Evolutionary conservation across 2,797 vertebrate genomes (phyloP).

Genomic region (Pampus argenteus): DNA sequence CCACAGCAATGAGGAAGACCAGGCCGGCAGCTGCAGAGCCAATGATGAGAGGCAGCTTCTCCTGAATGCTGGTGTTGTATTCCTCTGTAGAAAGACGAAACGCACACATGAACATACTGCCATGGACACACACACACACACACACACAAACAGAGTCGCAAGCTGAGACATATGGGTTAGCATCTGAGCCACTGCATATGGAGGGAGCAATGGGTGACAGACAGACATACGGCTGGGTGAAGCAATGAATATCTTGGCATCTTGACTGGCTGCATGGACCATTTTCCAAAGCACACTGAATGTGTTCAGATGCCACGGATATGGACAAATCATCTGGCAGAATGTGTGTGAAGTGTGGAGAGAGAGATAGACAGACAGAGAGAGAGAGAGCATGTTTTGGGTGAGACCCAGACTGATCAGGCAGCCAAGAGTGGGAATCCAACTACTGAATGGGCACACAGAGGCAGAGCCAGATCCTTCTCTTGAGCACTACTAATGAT

Average conservation of each 20-base stretch:
- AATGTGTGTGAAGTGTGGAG: slow-evolving; percentile 70
- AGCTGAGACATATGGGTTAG: slow-evolving; percentile 74
- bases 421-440: slow-evolving; percentile 71
- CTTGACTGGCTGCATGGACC: slow-evolving; percentile 51
- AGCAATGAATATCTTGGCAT: slow-evolving; percentile 71
- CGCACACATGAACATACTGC: slow-evolving; percentile 42
- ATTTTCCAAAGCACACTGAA: slow-evolving; percentile 67
- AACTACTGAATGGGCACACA: slow-evolving; percentile 56
- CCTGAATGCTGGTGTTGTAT: slow-evolving; percentile 97
- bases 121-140: slow-evolving; percentile 13
- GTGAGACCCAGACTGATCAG: slow-evolving; percentile 66
- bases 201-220: slow-evolving; percentile 79
- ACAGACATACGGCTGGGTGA: slow-evolving; percentile 80
- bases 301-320: slow-evolving; percentile 67
- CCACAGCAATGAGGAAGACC: slow-evolving; percentile 96
- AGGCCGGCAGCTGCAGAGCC: slow-evolving; percentile 94
- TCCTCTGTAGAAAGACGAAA: slow-evolving; percentile 85
- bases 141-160: slow-evolving; percentile 45
- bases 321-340: slow-evolving; percentile 80
- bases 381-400: slow-evolving; percentile 70
- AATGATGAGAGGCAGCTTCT: slow-evolving; percentile 97
- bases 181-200: slow-evolving; percentile 76
- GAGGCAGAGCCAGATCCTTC: slow-evolving; percentile 40
- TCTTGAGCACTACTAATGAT: slow-evolving; percentile 34
- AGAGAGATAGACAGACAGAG: no score